Conservation (phyloP, 53 echinoderm and acorn worm genomes). For the Hippasteria phrygiana region DNA sequence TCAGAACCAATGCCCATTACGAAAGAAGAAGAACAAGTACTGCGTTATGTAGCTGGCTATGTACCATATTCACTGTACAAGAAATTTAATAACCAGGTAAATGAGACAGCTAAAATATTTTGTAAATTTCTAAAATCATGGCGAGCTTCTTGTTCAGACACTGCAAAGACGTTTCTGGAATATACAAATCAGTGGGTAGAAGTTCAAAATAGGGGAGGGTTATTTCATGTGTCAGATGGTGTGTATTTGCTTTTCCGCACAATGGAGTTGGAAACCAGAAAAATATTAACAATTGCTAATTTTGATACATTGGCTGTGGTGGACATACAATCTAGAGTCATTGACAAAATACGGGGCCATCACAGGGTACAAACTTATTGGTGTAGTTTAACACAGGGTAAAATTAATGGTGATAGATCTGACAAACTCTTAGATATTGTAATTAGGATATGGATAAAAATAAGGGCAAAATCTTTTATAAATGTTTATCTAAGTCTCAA, state of each 20-base stretch:
- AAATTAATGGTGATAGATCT: neutral
- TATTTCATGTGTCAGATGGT: too few species aligned
- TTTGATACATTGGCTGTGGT: neutral
- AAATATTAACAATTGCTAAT: neutral
- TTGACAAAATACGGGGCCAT: neutral
- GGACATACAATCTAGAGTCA: neutral
- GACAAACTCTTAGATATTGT: slow-evolving; percentile 15
- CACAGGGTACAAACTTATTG: slow-evolving; percentile 5
- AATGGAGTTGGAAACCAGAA: slow-evolving; percentile 10
- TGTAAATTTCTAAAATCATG: slow-evolving; percentile 27
- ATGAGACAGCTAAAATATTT: neutral
- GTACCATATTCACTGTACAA: neutral
- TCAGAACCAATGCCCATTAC: neutral
- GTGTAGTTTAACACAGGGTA: slow-evolving; percentile 2
- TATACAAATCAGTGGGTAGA: too few species aligned
- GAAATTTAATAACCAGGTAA: neutral
- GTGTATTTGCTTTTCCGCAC: neutral
- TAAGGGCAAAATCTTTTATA: neutral
- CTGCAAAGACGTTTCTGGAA: neutral
- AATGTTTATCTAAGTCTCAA: slow-evolving; percentile 14
- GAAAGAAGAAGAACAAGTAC: neutral
- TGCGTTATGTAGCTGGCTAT: slow-evolving; percentile 17
- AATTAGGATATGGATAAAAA: slow-evolving; percentile 8
- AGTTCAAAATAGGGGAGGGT: too few species aligned
- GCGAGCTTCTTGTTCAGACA: neutral